phyloP scores from a whole-genome alignment of 2,113 vertebrate species.

The Siniperca knerii region DNA sequence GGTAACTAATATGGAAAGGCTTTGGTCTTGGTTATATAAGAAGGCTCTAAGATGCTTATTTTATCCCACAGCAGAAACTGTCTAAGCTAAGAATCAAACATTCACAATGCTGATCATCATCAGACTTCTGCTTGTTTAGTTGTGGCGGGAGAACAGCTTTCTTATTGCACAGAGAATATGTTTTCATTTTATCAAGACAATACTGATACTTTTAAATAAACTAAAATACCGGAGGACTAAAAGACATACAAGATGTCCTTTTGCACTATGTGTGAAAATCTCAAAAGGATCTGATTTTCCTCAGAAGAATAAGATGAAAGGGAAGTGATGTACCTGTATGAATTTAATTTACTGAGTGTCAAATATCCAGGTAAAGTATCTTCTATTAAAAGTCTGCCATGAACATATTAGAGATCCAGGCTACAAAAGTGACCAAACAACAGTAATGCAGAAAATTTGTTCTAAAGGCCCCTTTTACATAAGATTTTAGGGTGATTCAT shows the following conservation, averaged over 20 bases:
- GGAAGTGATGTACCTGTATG: neutral
- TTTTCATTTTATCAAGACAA: neutral
- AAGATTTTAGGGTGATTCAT: too few species aligned
- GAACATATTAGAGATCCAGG: neutral
- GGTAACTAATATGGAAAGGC: neutral
- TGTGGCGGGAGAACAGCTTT: neutral
- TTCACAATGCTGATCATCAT: neutral
- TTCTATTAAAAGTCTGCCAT: neutral
- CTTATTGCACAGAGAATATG: neutral
- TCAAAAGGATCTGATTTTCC: neutral
- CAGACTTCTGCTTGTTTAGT: neutral
- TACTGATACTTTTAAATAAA: neutral
- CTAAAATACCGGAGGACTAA: neutral
- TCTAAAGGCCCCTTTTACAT: too few species aligned
- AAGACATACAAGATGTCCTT: neutral
- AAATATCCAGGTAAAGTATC: neutral
- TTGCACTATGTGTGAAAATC: neutral
- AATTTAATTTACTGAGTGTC: neutral
- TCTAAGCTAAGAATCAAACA: neutral
- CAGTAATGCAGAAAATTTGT: too few species aligned
- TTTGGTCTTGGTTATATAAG: slow-evolving; percentile 13
- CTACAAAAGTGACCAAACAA: neutral
- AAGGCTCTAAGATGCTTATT: neutral
- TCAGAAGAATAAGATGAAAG: neutral
- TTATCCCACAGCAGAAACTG: neutral